Conservation (phyloP, 2,113 vertebrate species). For the Alligator mississippiensis region DNA sequence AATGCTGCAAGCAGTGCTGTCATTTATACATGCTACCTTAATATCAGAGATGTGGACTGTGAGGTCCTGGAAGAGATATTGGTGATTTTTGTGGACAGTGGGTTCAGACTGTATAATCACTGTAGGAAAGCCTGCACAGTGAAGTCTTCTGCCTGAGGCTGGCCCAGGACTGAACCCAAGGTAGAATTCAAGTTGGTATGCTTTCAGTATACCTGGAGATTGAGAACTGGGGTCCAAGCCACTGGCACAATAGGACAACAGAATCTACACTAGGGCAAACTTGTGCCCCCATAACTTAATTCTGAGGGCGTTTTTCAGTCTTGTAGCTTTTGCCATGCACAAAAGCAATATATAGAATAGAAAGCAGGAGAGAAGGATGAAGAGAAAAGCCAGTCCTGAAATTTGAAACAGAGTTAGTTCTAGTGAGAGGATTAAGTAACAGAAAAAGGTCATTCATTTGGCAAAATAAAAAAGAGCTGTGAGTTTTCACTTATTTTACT, state of each 20-base stretch:
- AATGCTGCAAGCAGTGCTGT: conserved; percentile 3
- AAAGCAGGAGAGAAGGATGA: not conserved
- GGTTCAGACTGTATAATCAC: not conserved
- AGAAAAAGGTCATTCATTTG: conserved; percentile 56
- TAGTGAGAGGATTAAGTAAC: conserved; percentile 60
- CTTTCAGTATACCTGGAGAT: not conserved
- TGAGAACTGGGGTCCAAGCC: not conserved
- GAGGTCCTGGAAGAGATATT: conserved; percentile 11
- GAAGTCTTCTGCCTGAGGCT: not conserved
- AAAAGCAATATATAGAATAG: not conserved
- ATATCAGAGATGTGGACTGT: not conserved
- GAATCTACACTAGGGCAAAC: rapidly evolving
- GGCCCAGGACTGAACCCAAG: not conserved
- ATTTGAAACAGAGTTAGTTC: conserved; percentile 35
- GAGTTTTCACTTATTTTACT: conserved; percentile 74
- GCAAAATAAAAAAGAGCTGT: conserved; percentile 65
- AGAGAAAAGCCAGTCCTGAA: conserved; percentile 19
- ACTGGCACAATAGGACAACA: not conserved
- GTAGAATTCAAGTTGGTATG: not conserved
- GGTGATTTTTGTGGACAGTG: not conserved
- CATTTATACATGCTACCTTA: not conserved
- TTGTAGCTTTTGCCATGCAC: not conserved
- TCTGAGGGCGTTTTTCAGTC: not conserved
- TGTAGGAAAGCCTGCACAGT: not conserved
- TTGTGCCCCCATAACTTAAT: rapidly evolving